Evolutionary conservation across 2,888 invertebrate genomes (phyloP).

Genomic region (Lymantria monacha): DNA sequence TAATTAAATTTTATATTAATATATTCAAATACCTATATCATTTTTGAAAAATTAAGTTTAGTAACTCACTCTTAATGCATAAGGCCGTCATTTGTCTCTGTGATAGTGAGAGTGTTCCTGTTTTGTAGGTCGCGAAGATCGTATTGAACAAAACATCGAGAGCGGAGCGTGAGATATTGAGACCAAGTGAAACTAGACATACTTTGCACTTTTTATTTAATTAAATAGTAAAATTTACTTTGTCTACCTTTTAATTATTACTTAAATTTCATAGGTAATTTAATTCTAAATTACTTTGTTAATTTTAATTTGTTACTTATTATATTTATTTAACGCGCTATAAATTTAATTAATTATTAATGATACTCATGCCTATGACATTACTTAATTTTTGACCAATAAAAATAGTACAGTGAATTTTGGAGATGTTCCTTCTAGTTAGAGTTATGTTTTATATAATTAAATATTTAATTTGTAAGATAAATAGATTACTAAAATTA

Average conservation of each 20-base stretch:
- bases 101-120: slow-evolving; percentile 72
- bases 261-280: neutral
- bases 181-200: slow-evolving; percentile 53
- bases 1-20: too few relatives aligned
- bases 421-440: too few relatives aligned
- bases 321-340: too few relatives aligned
- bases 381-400: too few relatives aligned
- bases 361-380: too few relatives aligned
- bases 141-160: slow-evolving; percentile 32
- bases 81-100: slow-evolving; percentile 29
- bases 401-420: too few relatives aligned
- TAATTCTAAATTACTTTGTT: neutral
- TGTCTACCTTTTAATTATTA: neutral
- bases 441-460: too few relatives aligned
- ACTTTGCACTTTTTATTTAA: slow-evolving; percentile 16
- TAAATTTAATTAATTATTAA: too few relatives aligned
- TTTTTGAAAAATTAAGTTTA: neutral
- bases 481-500: too few relatives aligned
- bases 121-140: slow-evolving; percentile 69
- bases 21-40: neutral
- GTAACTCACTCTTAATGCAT: slow-evolving; percentile 27
- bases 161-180: slow-evolving; percentile 45
- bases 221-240: slow-evolving; percentile 1
- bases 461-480: too few relatives aligned
- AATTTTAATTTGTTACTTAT: too few relatives aligned